These are phyloP conservation scores for Hemibagrus wyckioides DNA, from an alignment of 2,113 vertebrate genomes.

Conservation along the genomic window DNA sequence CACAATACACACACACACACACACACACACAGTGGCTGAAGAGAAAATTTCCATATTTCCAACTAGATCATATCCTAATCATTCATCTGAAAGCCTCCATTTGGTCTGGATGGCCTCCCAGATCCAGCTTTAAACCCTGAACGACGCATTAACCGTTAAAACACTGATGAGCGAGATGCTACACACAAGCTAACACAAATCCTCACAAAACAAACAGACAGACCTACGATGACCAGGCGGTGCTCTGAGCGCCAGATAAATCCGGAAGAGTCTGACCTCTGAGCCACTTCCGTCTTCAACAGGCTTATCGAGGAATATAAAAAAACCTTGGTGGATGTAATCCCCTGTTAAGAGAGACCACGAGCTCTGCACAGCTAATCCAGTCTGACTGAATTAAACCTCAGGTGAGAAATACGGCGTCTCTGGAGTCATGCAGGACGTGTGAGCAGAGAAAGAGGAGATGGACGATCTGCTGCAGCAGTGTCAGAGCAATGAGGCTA, in stretches of 20 bases:
- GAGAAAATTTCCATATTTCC: not conserved
- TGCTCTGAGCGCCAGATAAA: not conserved
- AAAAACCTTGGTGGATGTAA: not conserved
- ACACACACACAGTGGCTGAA: not conserved
- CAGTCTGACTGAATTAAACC: not conserved
- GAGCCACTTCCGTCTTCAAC: not conserved
- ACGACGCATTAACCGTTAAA: conserved; percentile 5
- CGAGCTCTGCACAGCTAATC: not conserved
- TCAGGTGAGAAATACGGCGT: conserved; percentile 9
- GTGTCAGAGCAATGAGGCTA: not conserved
- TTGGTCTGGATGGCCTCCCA: conserved; percentile 1
- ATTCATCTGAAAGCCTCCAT: conserved; percentile 11
- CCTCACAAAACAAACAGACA: not conserved
- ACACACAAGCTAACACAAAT: not conserved
- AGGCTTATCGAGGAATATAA: not conserved
- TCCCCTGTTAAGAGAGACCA: not conserved
- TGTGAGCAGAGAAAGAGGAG: not conserved
- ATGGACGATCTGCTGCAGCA: not conserved
- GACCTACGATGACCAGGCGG: not conserved
- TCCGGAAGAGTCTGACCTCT: conserved; percentile 16
- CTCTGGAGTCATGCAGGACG: not conserved
- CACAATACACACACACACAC: not conserved
- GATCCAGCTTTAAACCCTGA: not conserved
- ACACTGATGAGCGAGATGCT: not conserved
- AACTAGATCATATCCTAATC: not conserved